Conservation (phyloP, 2,797 vertebrate species). For the Sebastes diploproa region DNA sequence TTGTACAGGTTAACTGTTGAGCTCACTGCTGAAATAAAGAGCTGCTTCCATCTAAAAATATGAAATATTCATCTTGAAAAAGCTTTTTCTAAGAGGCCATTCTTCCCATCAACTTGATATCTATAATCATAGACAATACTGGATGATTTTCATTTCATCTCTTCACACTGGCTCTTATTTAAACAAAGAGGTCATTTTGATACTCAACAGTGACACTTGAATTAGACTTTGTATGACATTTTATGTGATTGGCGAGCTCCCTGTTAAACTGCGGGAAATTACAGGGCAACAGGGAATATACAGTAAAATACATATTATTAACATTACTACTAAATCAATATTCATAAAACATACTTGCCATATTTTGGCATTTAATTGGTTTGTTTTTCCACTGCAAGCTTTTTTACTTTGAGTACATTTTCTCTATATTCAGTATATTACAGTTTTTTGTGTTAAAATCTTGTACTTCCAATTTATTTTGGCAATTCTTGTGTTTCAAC, state of each 20-base stretch:
- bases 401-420: neutral
- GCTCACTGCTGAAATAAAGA: neutral
- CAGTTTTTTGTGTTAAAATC: neutral
- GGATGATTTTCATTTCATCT: neutral
- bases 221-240: neutral
- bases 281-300: neutral
- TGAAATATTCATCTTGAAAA: neutral
- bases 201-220: neutral
- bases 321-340: neutral
- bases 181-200: neutral
- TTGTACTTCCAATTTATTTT: neutral
- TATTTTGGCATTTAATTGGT: neutral
- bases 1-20: neutral
- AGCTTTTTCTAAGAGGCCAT: neutral
- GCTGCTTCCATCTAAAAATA: neutral
- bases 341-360: neutral
- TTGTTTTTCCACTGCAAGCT: neutral
- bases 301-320: neutral
- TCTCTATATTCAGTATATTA: neutral
- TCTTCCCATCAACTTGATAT: neutral
- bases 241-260: neutral
- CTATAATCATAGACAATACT: neutral
- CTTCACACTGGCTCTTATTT: neutral
- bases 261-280: neutral
- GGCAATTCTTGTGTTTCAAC: neutral